Percentiles rank a stretch among this genome's conserved stretches.
Conservation (phyloP, 2,888 invertebrate species). For the Eustalomyia histrio region DNA sequence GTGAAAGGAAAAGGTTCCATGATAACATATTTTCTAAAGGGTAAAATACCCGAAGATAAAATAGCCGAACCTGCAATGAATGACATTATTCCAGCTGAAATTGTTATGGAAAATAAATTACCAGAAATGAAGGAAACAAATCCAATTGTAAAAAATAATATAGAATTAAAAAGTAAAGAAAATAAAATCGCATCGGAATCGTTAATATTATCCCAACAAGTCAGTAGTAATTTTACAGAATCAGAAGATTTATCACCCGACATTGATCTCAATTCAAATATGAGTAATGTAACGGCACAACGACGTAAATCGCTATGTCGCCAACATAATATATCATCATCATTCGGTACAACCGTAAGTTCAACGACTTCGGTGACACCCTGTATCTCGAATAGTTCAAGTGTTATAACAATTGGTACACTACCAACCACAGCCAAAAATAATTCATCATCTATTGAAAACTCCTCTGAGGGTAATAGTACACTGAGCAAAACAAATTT, state of each 20-base stretch:
- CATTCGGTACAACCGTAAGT: slow-evolving; percentile 77
- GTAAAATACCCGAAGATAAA: slow-evolving; percentile 69
- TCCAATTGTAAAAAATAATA: slow-evolving; percentile 11
- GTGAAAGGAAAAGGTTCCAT: slow-evolving; percentile 97
- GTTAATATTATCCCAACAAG: slow-evolving; percentile 60
- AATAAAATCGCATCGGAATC: slow-evolving; percentile 47
- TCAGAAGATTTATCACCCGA: slow-evolving; percentile 75
- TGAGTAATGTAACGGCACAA: slow-evolving; percentile 77
- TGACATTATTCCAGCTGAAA: slow-evolving; percentile 15
- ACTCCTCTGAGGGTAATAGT: slow-evolving; percentile 64
- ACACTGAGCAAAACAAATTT: slow-evolving; percentile 62
- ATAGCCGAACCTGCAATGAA: slow-evolving; percentile 21
- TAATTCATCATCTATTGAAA: slow-evolving; percentile 67
- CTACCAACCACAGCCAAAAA: slow-evolving; percentile 71
- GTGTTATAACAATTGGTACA: slow-evolving; percentile 72
- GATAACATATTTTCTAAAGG: slow-evolving; percentile 89
- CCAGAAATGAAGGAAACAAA: slow-evolving; percentile 17
- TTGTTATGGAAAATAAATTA: background rate
- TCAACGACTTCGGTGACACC: slow-evolving; percentile 77
- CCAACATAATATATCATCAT: slow-evolving; percentile 79
- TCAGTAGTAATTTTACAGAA: slow-evolving; percentile 69
- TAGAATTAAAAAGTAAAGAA: slow-evolving; percentile 9
- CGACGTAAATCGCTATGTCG: slow-evolving; percentile 78
- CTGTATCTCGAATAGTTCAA: slow-evolving; percentile 77
- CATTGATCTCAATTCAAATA: slow-evolving; percentile 77